Evolutionary conservation across 2,888 invertebrate genomes (phyloP).

Genomic region (Crepidodera aurea): DNA sequence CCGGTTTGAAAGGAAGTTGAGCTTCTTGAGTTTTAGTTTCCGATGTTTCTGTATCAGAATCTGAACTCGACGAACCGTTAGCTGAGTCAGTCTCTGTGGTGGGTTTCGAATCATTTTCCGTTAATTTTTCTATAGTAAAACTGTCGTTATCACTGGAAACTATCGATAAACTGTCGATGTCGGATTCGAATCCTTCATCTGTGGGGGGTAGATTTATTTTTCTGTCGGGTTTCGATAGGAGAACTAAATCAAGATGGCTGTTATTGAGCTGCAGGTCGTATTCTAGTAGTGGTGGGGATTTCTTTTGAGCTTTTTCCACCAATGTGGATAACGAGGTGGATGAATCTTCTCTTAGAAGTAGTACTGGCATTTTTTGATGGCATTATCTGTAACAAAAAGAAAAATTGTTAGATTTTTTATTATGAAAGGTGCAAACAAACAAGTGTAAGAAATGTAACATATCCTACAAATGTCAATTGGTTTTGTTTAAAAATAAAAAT

Average conservation of each 20-base stretch:
- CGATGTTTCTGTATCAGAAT: constrained; percentile 54
- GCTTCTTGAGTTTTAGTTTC: constrained; percentile 22
- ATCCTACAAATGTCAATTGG: not conserved
- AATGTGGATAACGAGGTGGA: constrained; percentile 54
- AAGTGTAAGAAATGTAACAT: too few species aligned
- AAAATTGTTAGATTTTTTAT: not conserved
- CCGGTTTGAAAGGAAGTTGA: constrained; percentile 11
- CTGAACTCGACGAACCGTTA: constrained; percentile 59
- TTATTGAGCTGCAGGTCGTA: constrained; percentile 56
- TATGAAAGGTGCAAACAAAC: not conserved
- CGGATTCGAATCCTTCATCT: constrained; percentile 64
- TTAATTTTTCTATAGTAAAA: constrained; percentile 44
- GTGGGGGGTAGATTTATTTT: constrained; percentile 41
- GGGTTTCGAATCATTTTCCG: constrained; percentile 45
- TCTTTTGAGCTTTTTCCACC: constrained; percentile 56
- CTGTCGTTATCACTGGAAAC: constrained; percentile 59
- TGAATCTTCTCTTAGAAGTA: constrained; percentile 57
- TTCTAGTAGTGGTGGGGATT: constrained; percentile 49
- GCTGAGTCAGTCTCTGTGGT: constrained; percentile 60
- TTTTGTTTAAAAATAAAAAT: too few species aligned
- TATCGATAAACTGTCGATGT: constrained; percentile 60
- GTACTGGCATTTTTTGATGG: constrained; percentile 55
- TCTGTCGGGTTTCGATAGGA: constrained; percentile 41
- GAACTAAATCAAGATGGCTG: constrained; percentile 52
- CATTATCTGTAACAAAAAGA: constrained; percentile 58